These are phyloP conservation scores for Henricia sp. DNA, from an alignment of 53 echinoderm and acorn worm species.

Conservation along the genomic window DNA sequence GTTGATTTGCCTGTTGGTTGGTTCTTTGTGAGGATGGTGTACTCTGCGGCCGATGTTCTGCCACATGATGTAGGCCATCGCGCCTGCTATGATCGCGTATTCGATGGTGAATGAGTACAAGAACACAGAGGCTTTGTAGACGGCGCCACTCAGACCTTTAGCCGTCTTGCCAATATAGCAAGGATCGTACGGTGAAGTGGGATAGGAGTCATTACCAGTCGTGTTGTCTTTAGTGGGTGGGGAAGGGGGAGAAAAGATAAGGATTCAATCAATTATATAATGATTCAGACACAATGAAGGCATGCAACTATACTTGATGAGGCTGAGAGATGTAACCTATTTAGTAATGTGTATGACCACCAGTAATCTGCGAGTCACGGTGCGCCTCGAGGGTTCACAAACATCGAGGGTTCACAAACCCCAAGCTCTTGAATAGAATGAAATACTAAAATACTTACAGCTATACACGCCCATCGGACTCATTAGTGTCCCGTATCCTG, in stretches of 20 bases:
- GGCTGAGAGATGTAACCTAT: too few species aligned
- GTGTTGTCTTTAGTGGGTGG: slow-evolving; percentile 16
- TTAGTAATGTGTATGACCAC: too few species aligned
- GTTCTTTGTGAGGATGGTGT: slow-evolving; percentile 66
- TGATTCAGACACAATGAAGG: too few species aligned
- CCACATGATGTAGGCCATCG: slow-evolving; percentile 98
- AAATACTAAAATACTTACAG: too few species aligned
- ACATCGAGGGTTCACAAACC: too few species aligned
- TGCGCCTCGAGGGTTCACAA: too few species aligned
- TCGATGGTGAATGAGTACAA: slow-evolving; percentile 96
- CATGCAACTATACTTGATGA: too few species aligned
- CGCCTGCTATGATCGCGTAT: slow-evolving; percentile 95
- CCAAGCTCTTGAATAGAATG: too few species aligned
- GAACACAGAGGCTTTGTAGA: slow-evolving; percentile 95
- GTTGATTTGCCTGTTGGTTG: slow-evolving; percentile 25
- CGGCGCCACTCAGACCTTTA: slow-evolving; percentile 83
- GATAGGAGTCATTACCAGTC: slow-evolving; percentile 3
- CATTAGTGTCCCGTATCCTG: slow-evolving; percentile 18
- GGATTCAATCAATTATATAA: too few species aligned
- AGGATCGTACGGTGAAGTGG: too few species aligned
- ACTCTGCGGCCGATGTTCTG: slow-evolving; percentile 88
- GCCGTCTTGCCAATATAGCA: slow-evolving; percentile 75
- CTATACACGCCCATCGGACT: too few species aligned
- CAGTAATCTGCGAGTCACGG: too few species aligned
- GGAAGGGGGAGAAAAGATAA: neutral